These are phyloP conservation scores for Listronotus bonariensis DNA, from an alignment of 1,140 invertebrate species.

Conservation along the genomic window DNA sequence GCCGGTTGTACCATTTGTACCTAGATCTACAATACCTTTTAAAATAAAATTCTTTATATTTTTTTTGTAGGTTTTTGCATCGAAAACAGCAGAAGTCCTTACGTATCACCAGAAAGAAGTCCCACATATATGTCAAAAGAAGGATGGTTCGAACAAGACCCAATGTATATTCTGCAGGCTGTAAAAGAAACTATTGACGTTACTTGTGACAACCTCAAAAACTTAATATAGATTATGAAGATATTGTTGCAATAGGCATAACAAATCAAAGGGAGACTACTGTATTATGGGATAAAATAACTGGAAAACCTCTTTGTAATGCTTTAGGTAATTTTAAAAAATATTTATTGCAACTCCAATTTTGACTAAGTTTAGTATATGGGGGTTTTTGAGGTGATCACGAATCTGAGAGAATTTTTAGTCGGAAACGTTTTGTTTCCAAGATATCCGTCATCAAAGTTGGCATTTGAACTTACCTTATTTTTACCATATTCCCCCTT, in stretches of 20 bases:
- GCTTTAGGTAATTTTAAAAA: conserved; percentile 83
- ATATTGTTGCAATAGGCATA: conserved; percentile 83
- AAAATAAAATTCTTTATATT: too few relatives aligned
- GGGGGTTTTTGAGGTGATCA: too few relatives aligned
- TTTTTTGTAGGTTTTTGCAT: conserved; percentile 75
- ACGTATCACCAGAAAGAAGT: conserved; percentile 88
- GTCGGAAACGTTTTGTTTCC: too few relatives aligned
- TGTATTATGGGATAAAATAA: conserved; percentile 91
- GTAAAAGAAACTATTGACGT: conserved; percentile 80
- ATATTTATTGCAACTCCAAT: too few relatives aligned
- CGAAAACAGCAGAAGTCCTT: conserved; percentile 80
- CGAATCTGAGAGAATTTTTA: too few relatives aligned
- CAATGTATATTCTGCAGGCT: conserved; percentile 68
- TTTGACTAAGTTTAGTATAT: too few relatives aligned
- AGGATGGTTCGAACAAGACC: conserved; percentile 96
- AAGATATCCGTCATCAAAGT: too few relatives aligned
- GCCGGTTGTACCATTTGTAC: too few relatives aligned
- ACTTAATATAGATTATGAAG: conserved; percentile 64
- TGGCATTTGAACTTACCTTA: too few relatives aligned
- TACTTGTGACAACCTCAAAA: conserved; percentile 73
- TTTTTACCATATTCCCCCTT: too few relatives aligned
- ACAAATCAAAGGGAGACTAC: conserved; percentile 98
- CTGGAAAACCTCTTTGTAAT: conserved; percentile 91
- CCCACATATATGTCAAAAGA: conserved; percentile 78
- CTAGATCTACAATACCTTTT: too few relatives aligned